phyloP scores from a whole-genome alignment of 2,888 invertebrate species.

The Orchesella flavescens region DNA sequence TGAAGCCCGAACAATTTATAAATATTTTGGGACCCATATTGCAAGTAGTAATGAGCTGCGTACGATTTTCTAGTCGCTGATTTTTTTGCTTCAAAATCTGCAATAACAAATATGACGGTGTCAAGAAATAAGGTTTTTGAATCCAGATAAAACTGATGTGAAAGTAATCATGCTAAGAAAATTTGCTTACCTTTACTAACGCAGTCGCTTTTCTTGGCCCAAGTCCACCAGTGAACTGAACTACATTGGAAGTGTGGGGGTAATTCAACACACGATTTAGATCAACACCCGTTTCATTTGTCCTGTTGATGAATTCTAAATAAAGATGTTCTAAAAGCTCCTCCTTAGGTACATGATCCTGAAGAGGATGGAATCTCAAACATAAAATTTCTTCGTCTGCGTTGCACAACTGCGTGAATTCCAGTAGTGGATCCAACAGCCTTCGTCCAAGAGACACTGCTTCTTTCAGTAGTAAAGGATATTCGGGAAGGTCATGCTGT shows the following conservation, averaged over 20 bases:
- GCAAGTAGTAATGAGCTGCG: constrained; percentile 94
- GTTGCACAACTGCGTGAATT: constrained; percentile 96
- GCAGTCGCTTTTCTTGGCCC: constrained; percentile 96
- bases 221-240: constrained; percentile 97
- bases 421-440: constrained; percentile 95
- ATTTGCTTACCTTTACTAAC: constrained; percentile 78
- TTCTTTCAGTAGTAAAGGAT: constrained; percentile 91
- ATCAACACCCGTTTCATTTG: constrained; percentile 98
- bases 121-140: too few relatives aligned
- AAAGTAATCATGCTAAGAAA: too few relatives aligned
- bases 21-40: constrained; percentile 99
- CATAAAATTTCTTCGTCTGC: constrained; percentile 97
- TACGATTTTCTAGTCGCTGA: constrained; percentile 92
- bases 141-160: too few relatives aligned
- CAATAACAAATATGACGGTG: too few relatives aligned
- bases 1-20: constrained; percentile 98
- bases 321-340: constrained; percentile 88
- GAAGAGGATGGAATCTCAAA: constrained; percentile 90
- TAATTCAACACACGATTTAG: constrained; percentile 94
- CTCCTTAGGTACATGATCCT: constrained; percentile 82
- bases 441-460: constrained; percentile 94
- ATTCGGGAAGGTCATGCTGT: constrained; percentile 90
- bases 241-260: constrained; percentile 87
- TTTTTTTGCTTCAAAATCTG: constrained; percentile 89
- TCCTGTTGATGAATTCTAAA: constrained; percentile 91